These are phyloP conservation scores for Osmerus mordax DNA, from an alignment of 2,113 vertebrate species.

Conservation along the genomic window DNA sequence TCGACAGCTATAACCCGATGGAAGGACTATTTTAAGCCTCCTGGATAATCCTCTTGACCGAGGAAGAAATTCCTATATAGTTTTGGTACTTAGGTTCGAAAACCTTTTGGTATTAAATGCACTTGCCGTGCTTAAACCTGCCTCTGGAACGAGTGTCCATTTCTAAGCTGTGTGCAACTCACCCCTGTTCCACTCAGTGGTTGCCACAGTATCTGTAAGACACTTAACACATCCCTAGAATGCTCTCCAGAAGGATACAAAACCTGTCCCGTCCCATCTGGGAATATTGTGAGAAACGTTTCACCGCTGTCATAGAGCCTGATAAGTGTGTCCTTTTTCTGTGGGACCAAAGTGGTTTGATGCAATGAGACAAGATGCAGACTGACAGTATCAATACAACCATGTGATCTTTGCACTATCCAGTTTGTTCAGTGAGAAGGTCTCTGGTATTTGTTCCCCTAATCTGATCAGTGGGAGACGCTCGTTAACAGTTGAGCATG, in stretches of 20 bases:
- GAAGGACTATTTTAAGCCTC: too few relatives aligned
- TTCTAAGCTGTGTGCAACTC: too few relatives aligned
- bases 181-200: too few relatives aligned
- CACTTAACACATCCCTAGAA: background rate
- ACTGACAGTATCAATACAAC: background rate
- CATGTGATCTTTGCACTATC: background rate
- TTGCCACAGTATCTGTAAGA: background rate
- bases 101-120: too few relatives aligned
- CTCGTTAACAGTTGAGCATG: background rate
- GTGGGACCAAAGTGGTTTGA: background rate
- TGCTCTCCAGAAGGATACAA: slow-evolving; percentile 15
- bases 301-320: slow-evolving; percentile 3
- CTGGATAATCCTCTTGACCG: too few relatives aligned
- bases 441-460: background rate
- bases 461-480: background rate
- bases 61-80: too few relatives aligned
- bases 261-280: slow-evolving; percentile 26
- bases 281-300: slow-evolving; percentile 12
- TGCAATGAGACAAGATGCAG: background rate
- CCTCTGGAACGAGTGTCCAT: too few relatives aligned
- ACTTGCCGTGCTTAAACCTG: too few relatives aligned
- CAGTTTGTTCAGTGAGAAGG: background rate
- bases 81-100: too few relatives aligned
- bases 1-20: too few relatives aligned
- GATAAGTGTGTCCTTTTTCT: slow-evolving; percentile 3